Evolutionary conservation across 2,113 vertebrate species (phyloP).

Genomic region (Paradisaea rubra): DNA sequence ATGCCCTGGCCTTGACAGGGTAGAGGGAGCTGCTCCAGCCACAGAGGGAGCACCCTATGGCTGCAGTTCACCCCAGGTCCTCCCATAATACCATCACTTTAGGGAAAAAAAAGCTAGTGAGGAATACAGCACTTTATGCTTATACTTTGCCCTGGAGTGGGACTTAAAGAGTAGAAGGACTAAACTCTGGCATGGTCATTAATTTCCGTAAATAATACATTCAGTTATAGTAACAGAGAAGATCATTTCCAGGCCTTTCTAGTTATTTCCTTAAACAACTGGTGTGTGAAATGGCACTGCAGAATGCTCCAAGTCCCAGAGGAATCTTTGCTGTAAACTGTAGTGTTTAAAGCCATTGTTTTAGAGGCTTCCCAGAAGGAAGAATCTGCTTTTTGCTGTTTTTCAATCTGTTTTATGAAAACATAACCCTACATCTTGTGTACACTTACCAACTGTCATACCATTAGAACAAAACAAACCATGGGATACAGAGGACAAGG

Average conservation of each 20-base stretch:
- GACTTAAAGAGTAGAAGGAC: background rate
- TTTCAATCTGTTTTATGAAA: background rate
- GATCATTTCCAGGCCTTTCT: background rate
- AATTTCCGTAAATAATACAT: background rate
- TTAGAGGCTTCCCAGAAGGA: background rate
- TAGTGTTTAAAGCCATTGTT: background rate
- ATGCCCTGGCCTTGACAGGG: no score
- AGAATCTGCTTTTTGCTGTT: background rate
- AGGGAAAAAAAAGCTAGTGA: background rate
- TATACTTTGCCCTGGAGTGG: background rate
- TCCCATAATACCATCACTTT: background rate
- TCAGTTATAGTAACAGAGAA: background rate
- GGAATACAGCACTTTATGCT: background rate
- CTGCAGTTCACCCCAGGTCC: background rate
- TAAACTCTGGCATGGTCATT: background rate
- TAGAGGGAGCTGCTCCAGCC: background rate
- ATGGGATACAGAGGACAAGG: background rate
- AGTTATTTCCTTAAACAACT: background rate
- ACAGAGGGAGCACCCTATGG: rapidly evolving
- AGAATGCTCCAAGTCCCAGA: background rate
- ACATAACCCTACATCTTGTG: background rate
- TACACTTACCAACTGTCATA: background rate
- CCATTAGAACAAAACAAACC: background rate
- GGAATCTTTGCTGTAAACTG: background rate
- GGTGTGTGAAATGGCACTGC: background rate